These are phyloP conservation scores for Sarcophilus harrisii DNA, from an alignment of 2,797 vertebrate species.

Conservation along the genomic window DNA sequence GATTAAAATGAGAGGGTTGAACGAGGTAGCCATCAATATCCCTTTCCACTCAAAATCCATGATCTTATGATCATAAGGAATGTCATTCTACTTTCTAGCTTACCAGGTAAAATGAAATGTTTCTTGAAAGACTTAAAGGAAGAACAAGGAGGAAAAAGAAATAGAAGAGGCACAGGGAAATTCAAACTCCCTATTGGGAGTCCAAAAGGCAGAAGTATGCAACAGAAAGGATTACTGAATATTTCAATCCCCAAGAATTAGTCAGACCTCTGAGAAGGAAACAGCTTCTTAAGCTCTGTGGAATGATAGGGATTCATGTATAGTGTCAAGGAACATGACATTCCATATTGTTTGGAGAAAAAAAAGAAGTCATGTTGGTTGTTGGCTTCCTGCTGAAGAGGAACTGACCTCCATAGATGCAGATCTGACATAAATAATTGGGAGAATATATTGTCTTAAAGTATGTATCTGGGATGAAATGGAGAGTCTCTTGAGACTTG, in stretches of 20 bases:
- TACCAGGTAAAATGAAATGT: neutral
- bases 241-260: neutral
- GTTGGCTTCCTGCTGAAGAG: neutral
- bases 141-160: neutral
- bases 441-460: neutral
- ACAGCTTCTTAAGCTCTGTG: neutral
- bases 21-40: neutral
- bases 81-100: neutral
- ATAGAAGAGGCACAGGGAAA: neutral
- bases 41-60: neutral
- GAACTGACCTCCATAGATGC: neutral
- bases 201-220: neutral
- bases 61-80: neutral
- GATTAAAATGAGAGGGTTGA: neutral
- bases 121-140: neutral
- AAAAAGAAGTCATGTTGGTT: neutral
- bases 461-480: neutral
- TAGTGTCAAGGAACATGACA: constrained; percentile 22
- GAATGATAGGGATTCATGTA: neutral
- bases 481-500: neutral
- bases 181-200: neutral
- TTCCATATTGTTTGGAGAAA: neutral
- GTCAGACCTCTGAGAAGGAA: neutral
- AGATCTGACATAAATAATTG: neutral
- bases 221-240: neutral